Evolutionary conservation across 2,888 invertebrate genomes (phyloP), one percentile per base, ranked within the genome.

Genomic region (Tiliacea citrago): DNA sequence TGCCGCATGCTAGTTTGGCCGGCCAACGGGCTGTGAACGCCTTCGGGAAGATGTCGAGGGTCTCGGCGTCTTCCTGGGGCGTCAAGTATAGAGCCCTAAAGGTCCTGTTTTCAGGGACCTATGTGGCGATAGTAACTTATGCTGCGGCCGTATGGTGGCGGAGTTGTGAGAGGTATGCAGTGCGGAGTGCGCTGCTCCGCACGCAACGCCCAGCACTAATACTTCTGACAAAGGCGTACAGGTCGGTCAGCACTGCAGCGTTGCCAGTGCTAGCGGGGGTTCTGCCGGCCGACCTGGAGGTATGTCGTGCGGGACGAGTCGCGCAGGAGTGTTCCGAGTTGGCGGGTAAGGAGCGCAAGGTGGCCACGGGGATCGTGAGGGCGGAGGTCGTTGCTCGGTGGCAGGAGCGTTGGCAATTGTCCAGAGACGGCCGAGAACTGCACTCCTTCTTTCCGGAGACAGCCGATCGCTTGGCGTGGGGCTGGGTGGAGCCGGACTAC

Each of bases 1-100:
- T 29, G 29, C 29, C 29, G 29, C 29, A 29, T 29, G 29, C 29
- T 29, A 29, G 29, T 29, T 29, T 29, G 1, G 75, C 79, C 35
- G 83, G 88, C 13, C 75, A 83, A 0, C 65, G 71, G 12, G 86
- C 85, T 12, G 74, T 71, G n/a, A 77, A 61, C 4, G 77, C 75
- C 70, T 86, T 86, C 72, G 86, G 85, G 24, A 86, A 86, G 66
- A 74, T 90, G 75, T 79, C 88, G 42, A 73, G 88, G 0, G 79
- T 86, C 4, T 89, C 87, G 10, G 82, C 89, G 0, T 82, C 88
- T 10, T 66, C 84, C 5, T 89, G 88, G 85, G 87, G 88, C 0
- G 13, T 88, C 0, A 39, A 76, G 21, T 89, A 85, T 39, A 58
- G 67, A 0, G 85, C 81, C 2, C 83, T 89, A 12, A 47, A 24